Percentiles rank a stretch among this genome's conserved stretches.
Evolutionary conservation across 2,888 invertebrate genomes (phyloP).

Genomic region (Caenorhabditis plicata): DNA sequence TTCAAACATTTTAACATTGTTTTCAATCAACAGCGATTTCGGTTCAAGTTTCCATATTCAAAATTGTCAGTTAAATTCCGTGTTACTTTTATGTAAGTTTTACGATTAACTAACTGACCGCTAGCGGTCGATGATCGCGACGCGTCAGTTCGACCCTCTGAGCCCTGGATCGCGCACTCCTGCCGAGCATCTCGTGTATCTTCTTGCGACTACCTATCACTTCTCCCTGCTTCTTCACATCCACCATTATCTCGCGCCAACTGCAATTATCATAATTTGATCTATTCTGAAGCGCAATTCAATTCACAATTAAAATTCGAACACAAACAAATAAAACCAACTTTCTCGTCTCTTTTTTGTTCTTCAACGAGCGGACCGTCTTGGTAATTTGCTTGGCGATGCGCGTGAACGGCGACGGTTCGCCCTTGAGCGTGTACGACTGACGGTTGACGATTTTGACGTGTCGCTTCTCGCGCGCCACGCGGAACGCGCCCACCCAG

Average conservation of each 20-base stretch:
- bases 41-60: too few species aligned
- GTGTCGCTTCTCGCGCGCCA: slow-evolving; percentile 20
- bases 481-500: slow-evolving; percentile 29
- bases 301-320: neutral
- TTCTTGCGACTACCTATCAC: slow-evolving; percentile 21
- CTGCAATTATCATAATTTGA: slow-evolving; percentile 2
- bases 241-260: slow-evolving; percentile 29
- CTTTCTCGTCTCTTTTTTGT: slow-evolving; percentile 27
- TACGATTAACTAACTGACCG: neutral
- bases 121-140: slow-evolving; percentile 1
- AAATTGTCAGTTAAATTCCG: too few species aligned
- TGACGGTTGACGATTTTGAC: slow-evolving; percentile 3
- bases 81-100: too few species aligned
- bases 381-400: slow-evolving; percentile 31
- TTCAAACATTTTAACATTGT: too few species aligned
- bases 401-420: slow-evolving; percentile 17
- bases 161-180: slow-evolving; percentile 6
- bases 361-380: slow-evolving; percentile 24
- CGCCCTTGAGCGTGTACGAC: slow-evolving; percentile 7
- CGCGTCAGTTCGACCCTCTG: too few species aligned
- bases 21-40: too few species aligned
- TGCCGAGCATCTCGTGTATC: slow-evolving; percentile 23
- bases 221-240: slow-evolving; percentile 20
- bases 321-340: too few species aligned
- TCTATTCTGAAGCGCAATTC: neutral